Evolutionary conservation across 37 sponge, comb jelly and placozoan species (phyloP), one percentile per base, ranked within the genome.

Genomic region (Cladorhizidae sp.): DNA sequence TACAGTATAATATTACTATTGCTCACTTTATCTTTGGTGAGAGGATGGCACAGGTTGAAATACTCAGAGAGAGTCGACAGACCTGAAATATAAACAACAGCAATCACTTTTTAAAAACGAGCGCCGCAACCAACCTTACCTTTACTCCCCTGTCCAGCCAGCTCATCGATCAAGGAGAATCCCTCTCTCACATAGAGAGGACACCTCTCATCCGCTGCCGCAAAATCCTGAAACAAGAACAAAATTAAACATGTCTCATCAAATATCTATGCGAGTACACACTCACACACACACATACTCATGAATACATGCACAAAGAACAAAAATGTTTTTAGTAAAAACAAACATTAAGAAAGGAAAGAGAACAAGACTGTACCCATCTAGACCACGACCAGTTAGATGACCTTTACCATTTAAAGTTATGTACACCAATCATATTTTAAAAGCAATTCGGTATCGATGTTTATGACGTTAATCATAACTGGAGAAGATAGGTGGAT

Each of bases 141-240:
- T 38, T 41, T 8, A 2, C 45, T 56, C 80, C 90, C 90, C 28
- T 81, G 70, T 45, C 67, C 32, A 32, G 90, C 91, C 39, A 80
- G 55, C 15, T 78, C 45, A n/a, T 80, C 52, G 2, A 91, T 86
- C 82, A 72, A 58, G 22, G 74, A 43, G 61, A 85, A 88, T 25
- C 75, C 92, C 1, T 84, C 63, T 26, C 84, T 82, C 22, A 86
- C 89, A 54, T 83, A 78, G 0, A 45, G 62, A 28, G 89, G 89
- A 70, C 92, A 91, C 38, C 43, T 32, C 8, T 58, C 20, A 37
- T 95, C 76, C n/a, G 67, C 86, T 18, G 33, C 67, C 32, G 57
- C 73, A 70, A 80, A 91, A 67, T 95, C 92, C 86, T 89, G 22
- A 2, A 84, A 37, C 41, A 26, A 85, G 50, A 72, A 52, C 17